Evolutionary conservation across 2,888 invertebrate species (phyloP), one percentile per base, ranked within the genome.

Genomic region (Tachina grossa): DNA sequence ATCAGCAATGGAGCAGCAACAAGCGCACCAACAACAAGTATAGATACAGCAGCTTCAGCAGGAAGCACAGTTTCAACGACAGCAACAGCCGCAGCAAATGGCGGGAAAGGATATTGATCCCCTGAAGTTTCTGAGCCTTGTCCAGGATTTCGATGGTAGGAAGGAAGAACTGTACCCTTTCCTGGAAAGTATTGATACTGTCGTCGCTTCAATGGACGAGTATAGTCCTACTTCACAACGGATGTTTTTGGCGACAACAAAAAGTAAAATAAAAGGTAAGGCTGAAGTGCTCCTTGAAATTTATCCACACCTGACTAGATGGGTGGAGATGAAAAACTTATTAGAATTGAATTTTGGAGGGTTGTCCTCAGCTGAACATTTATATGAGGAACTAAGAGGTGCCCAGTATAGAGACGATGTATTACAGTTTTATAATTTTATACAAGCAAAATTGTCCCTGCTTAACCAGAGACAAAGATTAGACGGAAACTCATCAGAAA

Each of bases 271-370:
- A 9, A 22, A 10, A 55, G 55, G 55, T 16, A 22, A 31, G 22
- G 13, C 13, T 31, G 13, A 31, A 31, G 8, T 13, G 14, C 13
- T 13, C 1, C 14, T 51, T 13, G 51, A 51, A 51, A 51, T 16
- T n/a, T 5, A 51, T n/a, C 51, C 51, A 13, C 51, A 51, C n/a
- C 6, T 51, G n/a, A n/a, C 51, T 14, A 51, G 51, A 51, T 51
- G n/a, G 51, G 51, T 8, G 10, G n/a, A 51, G 14, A 51, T 51
- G 16, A 51, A 51, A 51, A 51, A 51, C 8, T 51, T 51, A 51
- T 51, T 51, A n/a, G 51, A 57, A 57, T 5, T 57, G 1, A 57
- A 57, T 31, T 57, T 57, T 31, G 57, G 57, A 39, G 57, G 57
- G 1, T 57, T 57, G 31, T 10, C 57, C 1, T 57, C 57, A 10